Conservation (phyloP, 2,888 invertebrate genomes). For the Metacarcinus magister region DNA sequence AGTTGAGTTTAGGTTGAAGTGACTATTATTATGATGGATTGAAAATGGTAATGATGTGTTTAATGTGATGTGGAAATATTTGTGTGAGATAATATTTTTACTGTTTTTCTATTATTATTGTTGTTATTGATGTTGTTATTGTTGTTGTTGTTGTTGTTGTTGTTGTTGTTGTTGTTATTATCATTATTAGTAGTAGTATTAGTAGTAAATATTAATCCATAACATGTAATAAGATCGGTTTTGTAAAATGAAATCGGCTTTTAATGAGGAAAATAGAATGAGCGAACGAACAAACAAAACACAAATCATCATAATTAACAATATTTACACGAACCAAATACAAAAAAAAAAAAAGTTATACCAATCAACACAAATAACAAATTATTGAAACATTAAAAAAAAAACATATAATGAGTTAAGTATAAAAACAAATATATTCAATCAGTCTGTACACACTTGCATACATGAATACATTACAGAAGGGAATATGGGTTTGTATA, state of each 20-base stretch:
- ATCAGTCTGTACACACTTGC: neutral
- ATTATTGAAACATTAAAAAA: neutral
- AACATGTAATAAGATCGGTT: neutral
- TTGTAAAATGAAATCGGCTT: neutral
- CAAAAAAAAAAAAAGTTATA: neutral
- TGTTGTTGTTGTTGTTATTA: neutral
- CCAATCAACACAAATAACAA: neutral
- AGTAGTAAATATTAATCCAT: neutral
- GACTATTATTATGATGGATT: neutral
- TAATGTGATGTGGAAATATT: too few relatives aligned
- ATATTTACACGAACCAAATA: neutral
- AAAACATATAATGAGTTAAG: neutral
- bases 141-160: neutral
- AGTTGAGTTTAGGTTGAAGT: neutral
- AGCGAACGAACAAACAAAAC: neutral
- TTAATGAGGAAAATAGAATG: neutral
- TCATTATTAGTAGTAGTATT: neutral
- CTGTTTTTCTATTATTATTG: neutral
- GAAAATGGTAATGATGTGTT: too few relatives aligned
- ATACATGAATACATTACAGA: neutral
- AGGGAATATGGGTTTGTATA: neutral
- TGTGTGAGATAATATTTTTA: neutral
- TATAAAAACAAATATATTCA: neutral
- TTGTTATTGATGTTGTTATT: too few relatives aligned
- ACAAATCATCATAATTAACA: neutral